Evolutionary conservation across 2,797 vertebrate species (phyloP), one percentile per base, ranked within the genome.

Genomic region (Protosalanx chinensis): DNA sequence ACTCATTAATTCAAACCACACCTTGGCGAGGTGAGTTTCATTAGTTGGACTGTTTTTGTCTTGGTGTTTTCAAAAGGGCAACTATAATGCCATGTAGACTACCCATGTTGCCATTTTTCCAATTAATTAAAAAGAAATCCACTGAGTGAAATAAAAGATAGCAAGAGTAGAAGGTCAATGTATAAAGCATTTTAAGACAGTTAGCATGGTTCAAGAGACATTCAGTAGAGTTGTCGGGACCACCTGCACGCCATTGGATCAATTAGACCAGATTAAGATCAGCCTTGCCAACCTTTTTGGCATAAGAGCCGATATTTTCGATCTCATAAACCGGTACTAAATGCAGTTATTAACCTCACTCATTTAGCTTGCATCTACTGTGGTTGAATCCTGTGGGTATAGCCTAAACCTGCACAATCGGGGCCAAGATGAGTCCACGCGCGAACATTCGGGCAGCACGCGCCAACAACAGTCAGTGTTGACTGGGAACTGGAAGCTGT

Each of bases 301-400:
- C 10, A 60, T 23, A 60, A 29, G 6, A 60, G 10, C 10, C 10
- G 27, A 60, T 60, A 23, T 60, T 20, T 29, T 7, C 4, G 20
- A 60, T 8, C 41, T 46, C 41, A 13, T 46, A 12, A 10, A 46
- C 41, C 8, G 58, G 10, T 8, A 10, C 20, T 29, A 60, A 60
- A n/a, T 56, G 18, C 5, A n/a, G 51, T 56, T 60, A 27, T 27
- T 29, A 8, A 27, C 23, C 6, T 27, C 4, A 64, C 46, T 23
- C 6, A 6, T 49, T 60, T 61, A 84, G 75, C 81, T 64, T 3
- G 64, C 37, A 86, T 79, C 79, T 66, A 12, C 16, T 3, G 64
- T 5, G 51, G 41, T 46, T 12, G 41, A 46, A 46, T 13, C 41
- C 41, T 46, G 41, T 46, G 10, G 10, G 41, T 46, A 46, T 46